Conservation (phyloP, 2,888 invertebrate species). For the Ashinkailepas kermadecensis region DNA sequence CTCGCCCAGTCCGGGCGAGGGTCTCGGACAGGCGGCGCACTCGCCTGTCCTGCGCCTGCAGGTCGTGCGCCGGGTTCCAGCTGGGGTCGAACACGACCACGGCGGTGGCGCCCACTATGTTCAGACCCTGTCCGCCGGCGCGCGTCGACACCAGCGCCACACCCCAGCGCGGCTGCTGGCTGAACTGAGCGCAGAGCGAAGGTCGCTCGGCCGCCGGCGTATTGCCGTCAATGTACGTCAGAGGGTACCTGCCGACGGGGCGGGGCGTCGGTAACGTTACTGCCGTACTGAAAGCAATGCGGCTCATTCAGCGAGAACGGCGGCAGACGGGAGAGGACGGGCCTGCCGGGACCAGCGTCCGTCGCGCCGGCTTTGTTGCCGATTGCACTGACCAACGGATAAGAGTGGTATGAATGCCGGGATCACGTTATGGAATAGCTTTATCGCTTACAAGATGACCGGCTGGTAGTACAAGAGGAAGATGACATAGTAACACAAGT, state of each 20-base stretch:
- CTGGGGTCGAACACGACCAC: slow-evolving; percentile 44
- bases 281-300: no score
- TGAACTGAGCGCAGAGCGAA: not conserved
- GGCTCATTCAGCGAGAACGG: no score
- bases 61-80: slow-evolving; percentile 43
- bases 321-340: no score
- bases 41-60: slow-evolving; percentile 41
- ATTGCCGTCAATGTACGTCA: not conserved
- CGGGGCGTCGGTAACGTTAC: not conserved
- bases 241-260: not conserved
- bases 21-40: not conserved
- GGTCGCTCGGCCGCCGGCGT: slow-evolving; percentile 8
- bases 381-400: no score
- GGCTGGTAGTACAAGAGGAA: no score
- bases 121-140: slow-evolving; percentile 42
- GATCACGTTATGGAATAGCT: no score
- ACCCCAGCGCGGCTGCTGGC: slow-evolving; percentile 12
- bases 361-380: no score
- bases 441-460: no score
- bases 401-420: no score
- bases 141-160: slow-evolving; percentile 34
- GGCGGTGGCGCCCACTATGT: slow-evolving; percentile 41
- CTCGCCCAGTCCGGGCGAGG: no score
- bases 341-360: no score
- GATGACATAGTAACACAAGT: no score